These are phyloP conservation scores for Lasioglossum pauxillum DNA, from an alignment of 2,888 invertebrate species.

Conservation along the genomic window DNA sequence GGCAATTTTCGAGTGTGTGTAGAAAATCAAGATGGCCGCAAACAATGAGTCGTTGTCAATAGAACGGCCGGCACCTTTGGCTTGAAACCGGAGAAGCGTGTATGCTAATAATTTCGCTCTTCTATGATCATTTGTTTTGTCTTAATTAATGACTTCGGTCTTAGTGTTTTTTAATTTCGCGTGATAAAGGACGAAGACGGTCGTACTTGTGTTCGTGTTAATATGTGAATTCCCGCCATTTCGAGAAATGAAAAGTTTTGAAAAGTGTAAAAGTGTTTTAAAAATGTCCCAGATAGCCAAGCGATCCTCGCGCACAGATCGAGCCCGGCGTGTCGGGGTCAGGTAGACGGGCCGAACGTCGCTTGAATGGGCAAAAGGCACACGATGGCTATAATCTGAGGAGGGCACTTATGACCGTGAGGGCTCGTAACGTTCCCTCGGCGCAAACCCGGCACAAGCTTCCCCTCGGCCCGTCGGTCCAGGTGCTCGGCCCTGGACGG, in stretches of 20 bases:
- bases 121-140: neutral
- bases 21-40: constrained; percentile 19
- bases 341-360: no score
- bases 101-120: neutral
- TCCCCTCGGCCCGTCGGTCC: no score
- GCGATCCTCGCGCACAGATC: no score
- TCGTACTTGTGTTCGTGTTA: neutral
- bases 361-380: no score
- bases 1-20: constrained; percentile 36
- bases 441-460: no score
- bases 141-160: neutral
- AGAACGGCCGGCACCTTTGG: constrained; percentile 9
- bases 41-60: constrained; percentile 10
- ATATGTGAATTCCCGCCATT: neutral
- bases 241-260: neutral
- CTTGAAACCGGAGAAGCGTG: neutral
- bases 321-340: no score
- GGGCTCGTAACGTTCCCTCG: no score
- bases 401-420: no score
- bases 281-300: no score
- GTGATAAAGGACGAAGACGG: neutral
- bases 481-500: no score
- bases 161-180: neutral
- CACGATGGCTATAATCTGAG: no score
- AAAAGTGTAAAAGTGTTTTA: no score